phyloP scores from a whole-genome alignment of 30 jellyfish, hydroid and myxozoan genomes.

The Aurelia sp. region DNA sequence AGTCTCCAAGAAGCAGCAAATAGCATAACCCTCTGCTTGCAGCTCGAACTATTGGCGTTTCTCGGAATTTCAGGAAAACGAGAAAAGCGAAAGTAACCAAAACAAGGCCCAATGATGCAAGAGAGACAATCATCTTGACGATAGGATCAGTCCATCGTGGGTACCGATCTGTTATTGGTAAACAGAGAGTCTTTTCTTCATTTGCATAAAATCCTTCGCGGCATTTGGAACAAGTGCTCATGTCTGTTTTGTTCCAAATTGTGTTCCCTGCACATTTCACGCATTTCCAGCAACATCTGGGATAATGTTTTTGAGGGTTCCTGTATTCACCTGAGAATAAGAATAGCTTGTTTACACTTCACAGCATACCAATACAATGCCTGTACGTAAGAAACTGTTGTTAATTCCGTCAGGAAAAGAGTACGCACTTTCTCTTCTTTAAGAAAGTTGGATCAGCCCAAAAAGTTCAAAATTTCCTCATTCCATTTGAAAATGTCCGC shows the following conservation, averaged over 20 bases:
- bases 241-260: constrained; percentile 36
- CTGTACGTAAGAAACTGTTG: too few species aligned
- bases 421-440: too few species aligned
- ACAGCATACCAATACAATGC: too few species aligned
- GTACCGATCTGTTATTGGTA: constrained; percentile 18
- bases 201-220: constrained; percentile 28
- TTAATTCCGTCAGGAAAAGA: too few species aligned
- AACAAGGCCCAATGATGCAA: constrained; percentile 36
- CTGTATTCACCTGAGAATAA: constrained; percentile 34
- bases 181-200: constrained; percentile 40
- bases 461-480: too few species aligned
- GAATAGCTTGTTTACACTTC: too few species aligned
- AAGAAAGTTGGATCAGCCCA: too few species aligned
- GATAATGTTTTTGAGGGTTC: constrained; percentile 28
- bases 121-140: constrained; percentile 1
- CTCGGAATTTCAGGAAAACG: constrained; percentile 32
- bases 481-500: too few species aligned
- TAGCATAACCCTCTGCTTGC: constrained; percentile 80
- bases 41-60: constrained; percentile 77
- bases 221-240: constrained; percentile 63
- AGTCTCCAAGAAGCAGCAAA: constrained; percentile 62
- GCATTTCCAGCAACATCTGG: constrained; percentile 94
- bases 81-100: constrained; percentile 26
- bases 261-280: constrained; percentile 74
- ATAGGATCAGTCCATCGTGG: constrained; percentile 28